These are phyloP conservation scores for Fundulus diaphanus DNA, from an alignment of 2,797 vertebrate genomes.

Conservation along the genomic window DNA sequence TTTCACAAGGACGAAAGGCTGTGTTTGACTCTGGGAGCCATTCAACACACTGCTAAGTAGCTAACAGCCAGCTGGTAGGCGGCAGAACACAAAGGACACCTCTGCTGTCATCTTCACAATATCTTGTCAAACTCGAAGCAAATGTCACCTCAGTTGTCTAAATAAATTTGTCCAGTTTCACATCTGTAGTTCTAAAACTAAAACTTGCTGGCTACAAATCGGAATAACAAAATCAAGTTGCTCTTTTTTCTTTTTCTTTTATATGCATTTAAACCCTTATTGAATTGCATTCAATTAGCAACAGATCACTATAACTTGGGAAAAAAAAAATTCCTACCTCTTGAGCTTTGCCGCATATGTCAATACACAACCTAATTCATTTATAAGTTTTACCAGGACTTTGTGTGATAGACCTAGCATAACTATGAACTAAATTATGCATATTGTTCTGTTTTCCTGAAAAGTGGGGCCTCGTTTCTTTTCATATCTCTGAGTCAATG, in stretches of 20 bases:
- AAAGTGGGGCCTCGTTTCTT: no score
- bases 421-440: no score
- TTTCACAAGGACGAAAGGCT: conserved; percentile 58
- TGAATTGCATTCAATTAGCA: not conserved
- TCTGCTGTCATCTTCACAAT: conserved; percentile 48
- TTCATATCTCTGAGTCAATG: no score
- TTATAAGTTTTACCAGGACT: no score
- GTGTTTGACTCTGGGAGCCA: conserved; percentile 60
- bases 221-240: not conserved
- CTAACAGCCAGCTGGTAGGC: conserved; percentile 46
- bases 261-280: not conserved
- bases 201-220: not conserved
- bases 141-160: conserved; percentile 13
- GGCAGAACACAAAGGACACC: conserved; percentile 41
- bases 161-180: conserved; percentile 18
- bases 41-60: conserved; percentile 60
- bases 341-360: no score
- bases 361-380: no score
- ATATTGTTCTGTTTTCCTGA: no score
- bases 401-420: no score
- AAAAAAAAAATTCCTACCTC: not conserved
- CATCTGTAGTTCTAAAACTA: not conserved
- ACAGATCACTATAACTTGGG: not conserved
- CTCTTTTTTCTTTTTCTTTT: not conserved
- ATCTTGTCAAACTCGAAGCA: conserved; percentile 37